phyloP scores from a whole-genome alignment of 2,888 invertebrate species.

The Conchocele bisecta region DNA sequence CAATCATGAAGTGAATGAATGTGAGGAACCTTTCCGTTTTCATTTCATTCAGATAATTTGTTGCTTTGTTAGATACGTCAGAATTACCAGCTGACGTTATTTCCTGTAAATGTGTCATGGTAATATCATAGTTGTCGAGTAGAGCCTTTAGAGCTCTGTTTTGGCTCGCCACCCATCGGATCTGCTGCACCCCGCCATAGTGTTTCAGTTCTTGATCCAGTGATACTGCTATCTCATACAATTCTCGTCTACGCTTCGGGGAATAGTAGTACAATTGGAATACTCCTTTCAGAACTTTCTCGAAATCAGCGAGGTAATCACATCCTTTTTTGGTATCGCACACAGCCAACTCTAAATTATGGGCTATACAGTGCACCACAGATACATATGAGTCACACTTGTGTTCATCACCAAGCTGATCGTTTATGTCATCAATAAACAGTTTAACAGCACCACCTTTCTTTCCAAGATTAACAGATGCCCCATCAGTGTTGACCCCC shows the following conservation, averaged over 20 bases:
- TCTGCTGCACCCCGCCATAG: constrained; percentile 20
- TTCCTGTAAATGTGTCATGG: constrained; percentile 8
- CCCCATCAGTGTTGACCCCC: constrained; percentile 23
- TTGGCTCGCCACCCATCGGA: constrained; percentile 27
- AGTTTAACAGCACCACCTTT: constrained; percentile 28
- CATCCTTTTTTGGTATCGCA: constrained; percentile 37
- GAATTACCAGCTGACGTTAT: neutral
- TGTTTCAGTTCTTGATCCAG: constrained; percentile 20
- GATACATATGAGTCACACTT: constrained; percentile 10
- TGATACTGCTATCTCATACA: constrained; percentile 12
- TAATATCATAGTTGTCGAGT: constrained; percentile 23
- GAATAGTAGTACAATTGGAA: constrained; percentile 20
- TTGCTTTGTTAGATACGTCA: constrained; percentile 9
- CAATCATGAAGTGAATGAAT: constrained; percentile 25
- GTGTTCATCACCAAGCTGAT: neutral
- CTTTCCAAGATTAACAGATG: constrained; percentile 21
- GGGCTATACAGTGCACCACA: constrained; percentile 11
- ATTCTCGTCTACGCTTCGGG: constrained; percentile 18
- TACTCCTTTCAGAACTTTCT: constrained; percentile 10
- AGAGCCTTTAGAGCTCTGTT: constrained; percentile 10
- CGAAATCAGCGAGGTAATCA: constrained; percentile 22
- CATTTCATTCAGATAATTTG: constrained; percentile 8
- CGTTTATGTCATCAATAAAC: constrained; percentile 6
- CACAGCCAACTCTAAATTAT: constrained; percentile 17
- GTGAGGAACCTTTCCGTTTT: constrained; percentile 13